These are phyloP conservation scores for Chymomyza amoena DNA, from an alignment of 2,888 invertebrate species.

Conservation along the genomic window DNA sequence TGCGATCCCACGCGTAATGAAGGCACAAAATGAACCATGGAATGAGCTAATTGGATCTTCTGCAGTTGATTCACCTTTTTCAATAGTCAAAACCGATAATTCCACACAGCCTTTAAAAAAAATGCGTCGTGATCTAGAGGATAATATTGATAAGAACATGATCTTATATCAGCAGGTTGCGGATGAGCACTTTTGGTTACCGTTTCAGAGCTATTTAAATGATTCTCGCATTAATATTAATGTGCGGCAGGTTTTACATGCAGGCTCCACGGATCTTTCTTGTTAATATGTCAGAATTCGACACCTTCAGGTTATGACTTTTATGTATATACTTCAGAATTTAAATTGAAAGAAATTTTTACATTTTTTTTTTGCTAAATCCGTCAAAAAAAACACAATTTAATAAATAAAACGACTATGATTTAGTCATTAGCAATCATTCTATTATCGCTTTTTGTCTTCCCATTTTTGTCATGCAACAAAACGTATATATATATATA, in stretches of 20 bases:
- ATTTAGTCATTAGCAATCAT: conserved; percentile 54
- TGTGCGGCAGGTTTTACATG: conserved; percentile 89
- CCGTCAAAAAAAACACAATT: neutral
- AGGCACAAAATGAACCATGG: conserved; percentile 80
- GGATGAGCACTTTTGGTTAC: conserved; percentile 80
- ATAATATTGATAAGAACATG: conserved; percentile 36
- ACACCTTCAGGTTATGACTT: neutral
- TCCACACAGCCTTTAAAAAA: neutral
- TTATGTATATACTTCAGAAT: neutral
- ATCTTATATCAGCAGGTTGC: conserved; percentile 67
- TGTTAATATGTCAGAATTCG: neutral
- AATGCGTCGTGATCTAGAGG: conserved; percentile 5
- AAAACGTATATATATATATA: neutral
- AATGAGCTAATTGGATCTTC: conserved; percentile 33
- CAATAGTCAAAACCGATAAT: conserved; percentile 2
- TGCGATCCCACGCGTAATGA: conserved; percentile 92
- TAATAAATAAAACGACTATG: conserved; percentile 17
- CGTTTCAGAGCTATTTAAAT: conserved; percentile 82
- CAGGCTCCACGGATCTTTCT: neutral
- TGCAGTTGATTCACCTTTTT: conserved; percentile 33
- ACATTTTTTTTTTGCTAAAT: neutral
- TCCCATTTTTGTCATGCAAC: conserved; percentile 33
- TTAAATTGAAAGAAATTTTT: neutral
- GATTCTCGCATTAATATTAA: conserved; percentile 95
- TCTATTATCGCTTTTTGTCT: conserved; percentile 46